Conservation (phyloP, 2,113 vertebrate species). For the Corydoras sp. region DNA sequence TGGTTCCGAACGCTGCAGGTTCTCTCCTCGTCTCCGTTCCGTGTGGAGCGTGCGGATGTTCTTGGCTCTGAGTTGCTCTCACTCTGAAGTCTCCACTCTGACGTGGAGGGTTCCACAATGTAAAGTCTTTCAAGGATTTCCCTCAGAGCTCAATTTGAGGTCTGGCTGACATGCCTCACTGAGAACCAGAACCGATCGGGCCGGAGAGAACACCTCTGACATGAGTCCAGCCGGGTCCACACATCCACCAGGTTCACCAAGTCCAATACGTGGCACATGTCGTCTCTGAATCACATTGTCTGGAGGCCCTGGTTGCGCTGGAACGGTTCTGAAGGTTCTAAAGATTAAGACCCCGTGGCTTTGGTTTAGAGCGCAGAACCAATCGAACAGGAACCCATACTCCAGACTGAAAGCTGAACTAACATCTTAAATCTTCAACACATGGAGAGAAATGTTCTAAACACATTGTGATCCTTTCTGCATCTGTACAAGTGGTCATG, state of each 20-base stretch:
- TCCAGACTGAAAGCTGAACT: neutral
- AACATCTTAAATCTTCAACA: too few species aligned
- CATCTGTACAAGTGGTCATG: too few species aligned
- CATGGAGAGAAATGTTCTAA: too few species aligned
- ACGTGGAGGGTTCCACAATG: neutral
- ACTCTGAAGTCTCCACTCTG: neutral
- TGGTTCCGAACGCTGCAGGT: too few species aligned
- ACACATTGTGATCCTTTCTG: too few species aligned
- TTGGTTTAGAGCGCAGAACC: constrained; percentile 3
- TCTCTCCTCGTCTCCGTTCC: too few species aligned
- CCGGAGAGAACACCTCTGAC: neutral
- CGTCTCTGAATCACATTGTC: neutral
- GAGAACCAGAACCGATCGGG: constrained; percentile 14
- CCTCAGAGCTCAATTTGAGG: constrained; percentile 10
- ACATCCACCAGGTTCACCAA: neutral
- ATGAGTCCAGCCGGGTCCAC: neutral
- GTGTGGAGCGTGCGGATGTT: too few species aligned
- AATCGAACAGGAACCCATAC: neutral
- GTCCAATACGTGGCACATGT: too few species aligned
- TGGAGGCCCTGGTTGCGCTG: too few species aligned
- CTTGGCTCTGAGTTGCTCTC: neutral
- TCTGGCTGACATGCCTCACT: constrained; percentile 5
- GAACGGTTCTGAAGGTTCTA: too few species aligned
- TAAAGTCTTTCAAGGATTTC: neutral
- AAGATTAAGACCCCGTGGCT: too few species aligned